Evolutionary conservation across 2,888 invertebrate species (phyloP).

Genomic region (Tachina lurida): DNA sequence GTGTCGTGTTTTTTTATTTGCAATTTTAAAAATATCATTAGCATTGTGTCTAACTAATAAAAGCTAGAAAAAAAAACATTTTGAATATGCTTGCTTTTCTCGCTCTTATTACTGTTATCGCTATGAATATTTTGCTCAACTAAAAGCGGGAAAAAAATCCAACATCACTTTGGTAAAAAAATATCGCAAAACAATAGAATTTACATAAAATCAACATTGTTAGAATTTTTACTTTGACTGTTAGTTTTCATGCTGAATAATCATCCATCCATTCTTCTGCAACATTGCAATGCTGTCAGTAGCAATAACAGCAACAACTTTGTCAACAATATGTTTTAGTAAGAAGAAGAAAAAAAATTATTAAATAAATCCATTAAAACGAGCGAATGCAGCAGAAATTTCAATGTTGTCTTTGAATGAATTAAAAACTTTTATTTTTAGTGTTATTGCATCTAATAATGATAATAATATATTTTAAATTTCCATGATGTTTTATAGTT

Average conservation of each 20-base stretch:
- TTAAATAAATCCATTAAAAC: slow-evolving; percentile 50
- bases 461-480: not conserved
- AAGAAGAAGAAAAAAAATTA: slow-evolving; percentile 18
- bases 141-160: slow-evolving; percentile 1
- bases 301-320: slow-evolving; percentile 26
- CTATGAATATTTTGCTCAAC: slow-evolving; percentile 31
- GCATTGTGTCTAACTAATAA: slow-evolving; percentile 62
- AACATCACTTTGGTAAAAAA: slow-evolving; percentile 26
- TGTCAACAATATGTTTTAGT: slow-evolving; percentile 40
- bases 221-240: slow-evolving; percentile 58
- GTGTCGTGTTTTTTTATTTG: slow-evolving; percentile 29
- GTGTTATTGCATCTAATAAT: not conserved
- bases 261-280: not conserved
- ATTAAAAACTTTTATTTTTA: slow-evolving; percentile 37
- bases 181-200: slow-evolving; percentile 53
- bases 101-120: slow-evolving; percentile 53
- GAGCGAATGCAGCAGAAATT: slow-evolving; percentile 32
- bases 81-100: slow-evolving; percentile 20
- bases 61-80: not conserved
- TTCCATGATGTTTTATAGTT: not conserved
- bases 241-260: slow-evolving; percentile 21
- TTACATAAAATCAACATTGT: slow-evolving; percentile 68
- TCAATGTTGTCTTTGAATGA: slow-evolving; percentile 44
- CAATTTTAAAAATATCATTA: slow-evolving; percentile 58
- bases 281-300: slow-evolving; percentile 2